Base-by-base conservation (phyloP, 2,113 vertebrate species). In the Ictalurus punctatus region DNA sequence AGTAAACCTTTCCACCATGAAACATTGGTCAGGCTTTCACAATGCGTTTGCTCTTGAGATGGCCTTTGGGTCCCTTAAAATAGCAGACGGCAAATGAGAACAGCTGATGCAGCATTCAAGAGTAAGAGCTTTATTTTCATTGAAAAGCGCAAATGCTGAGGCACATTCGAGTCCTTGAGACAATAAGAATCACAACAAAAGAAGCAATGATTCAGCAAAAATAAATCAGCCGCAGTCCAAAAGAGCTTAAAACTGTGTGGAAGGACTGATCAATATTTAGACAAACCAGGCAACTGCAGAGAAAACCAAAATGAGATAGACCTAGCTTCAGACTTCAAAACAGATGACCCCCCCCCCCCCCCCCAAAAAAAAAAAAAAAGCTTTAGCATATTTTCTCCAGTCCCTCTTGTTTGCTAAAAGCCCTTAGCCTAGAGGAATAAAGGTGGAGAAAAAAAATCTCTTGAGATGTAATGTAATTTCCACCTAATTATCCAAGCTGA, bases 161-260 rank as follows among this genome's bases (percentile, higher is more conserved):
- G 78, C 89, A 90, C 67, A 86, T 34, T 78, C 76, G 37, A 69
- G 88, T 89, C 90, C 83, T 87, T 88, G 92, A 93, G 92, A 93
- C 93, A 94, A 94, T 93, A 91, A 90, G 23, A 91, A 87, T 87
- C 74, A 81, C 90, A 78, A 88, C 85, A 89, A 88, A 88, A 94
- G 92, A 94, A 93, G 92, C 89, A 93, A 88, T 86, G 94, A 95
- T 91, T 96, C 95, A 94, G 94, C 93, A 93, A 90, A 90, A 94
- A 94, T 93, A 92, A 94, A 92, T 95, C 93, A 94, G 89, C 59
- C 21, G 85, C 89, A 79, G 91, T 92, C 90, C 87, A 94, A 63
- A 93, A 90, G 88, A 90, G 91, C 88, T 89, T 89, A 90, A 87
- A 91, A 92, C 93, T 92, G 61, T 91, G 86, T 93, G 94, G 94